phyloP scores from a whole-genome alignment of 2,888 invertebrate genomes.

The Panorpa germanica region DNA sequence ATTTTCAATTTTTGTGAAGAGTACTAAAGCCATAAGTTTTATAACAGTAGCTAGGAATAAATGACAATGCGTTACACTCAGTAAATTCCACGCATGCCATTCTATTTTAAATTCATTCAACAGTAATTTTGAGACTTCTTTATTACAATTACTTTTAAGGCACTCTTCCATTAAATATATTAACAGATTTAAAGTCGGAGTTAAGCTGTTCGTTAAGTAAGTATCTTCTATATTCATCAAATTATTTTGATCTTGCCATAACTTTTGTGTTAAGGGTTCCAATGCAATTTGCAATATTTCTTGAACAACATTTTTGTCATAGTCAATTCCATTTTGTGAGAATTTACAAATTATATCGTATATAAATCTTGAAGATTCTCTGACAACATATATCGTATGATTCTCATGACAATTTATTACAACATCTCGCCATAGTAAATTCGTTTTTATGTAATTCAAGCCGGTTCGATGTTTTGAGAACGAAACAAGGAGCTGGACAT shows the following conservation, averaged over 20 bases:
- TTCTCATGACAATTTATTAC: constrained; percentile 39
- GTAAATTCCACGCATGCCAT: too few relatives aligned
- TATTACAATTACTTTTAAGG: too few relatives aligned
- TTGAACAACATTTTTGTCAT: constrained; percentile 33
- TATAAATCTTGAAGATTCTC: constrained; percentile 44
- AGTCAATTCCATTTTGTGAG: constrained; percentile 27
- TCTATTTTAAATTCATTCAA: too few relatives aligned
- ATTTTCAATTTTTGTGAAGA: too few relatives aligned
- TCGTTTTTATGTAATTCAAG: constrained; percentile 39
- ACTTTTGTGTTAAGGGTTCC: constrained; percentile 34
- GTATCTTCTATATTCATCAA: constrained; percentile 31
- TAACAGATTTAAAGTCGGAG: constrained; percentile 37
- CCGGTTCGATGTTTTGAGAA: constrained; percentile 43
- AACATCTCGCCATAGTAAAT: constrained; percentile 42
- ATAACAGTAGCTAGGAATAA: too few relatives aligned
- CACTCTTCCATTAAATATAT: too few relatives aligned
- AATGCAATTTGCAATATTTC: too few relatives aligned
- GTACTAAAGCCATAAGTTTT: too few relatives aligned
- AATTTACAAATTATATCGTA: constrained; percentile 35
- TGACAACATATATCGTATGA: constrained; percentile 50
- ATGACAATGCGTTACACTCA: too few relatives aligned
- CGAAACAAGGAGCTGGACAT: constrained; percentile 38
- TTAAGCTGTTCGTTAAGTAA: constrained; percentile 29
- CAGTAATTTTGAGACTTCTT: too few relatives aligned
- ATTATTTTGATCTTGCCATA: constrained; percentile 27